Conservation (phyloP, 2,113 vertebrate genomes). For the Phalacrocorax aristotelis region DNA sequence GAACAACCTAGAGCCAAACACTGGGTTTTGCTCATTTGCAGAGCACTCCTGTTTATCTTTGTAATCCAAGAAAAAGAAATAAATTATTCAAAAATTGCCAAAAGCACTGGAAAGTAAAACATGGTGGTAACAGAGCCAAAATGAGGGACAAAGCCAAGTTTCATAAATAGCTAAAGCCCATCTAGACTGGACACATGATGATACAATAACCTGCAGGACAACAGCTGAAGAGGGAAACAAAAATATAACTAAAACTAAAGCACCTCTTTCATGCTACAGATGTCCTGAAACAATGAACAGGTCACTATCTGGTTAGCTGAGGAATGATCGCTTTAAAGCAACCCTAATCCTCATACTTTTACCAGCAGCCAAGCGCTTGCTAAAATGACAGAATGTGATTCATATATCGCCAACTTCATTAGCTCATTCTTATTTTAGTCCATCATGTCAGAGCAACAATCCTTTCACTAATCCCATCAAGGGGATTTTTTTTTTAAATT, state of each 20-base stretch:
- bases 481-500: not conserved
- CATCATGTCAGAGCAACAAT: not conserved
- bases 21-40: not conserved
- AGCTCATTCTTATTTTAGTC: not conserved
- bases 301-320: not conserved
- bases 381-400: not conserved
- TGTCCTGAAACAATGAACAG: not conserved
- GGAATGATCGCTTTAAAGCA: not conserved
- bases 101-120: not conserved
- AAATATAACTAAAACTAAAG: not conserved
- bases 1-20: not conserved
- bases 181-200: not conserved
- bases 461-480: conserved; percentile 18
- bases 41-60: not conserved
- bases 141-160: not conserved
- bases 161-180: not conserved
- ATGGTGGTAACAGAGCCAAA: not conserved
- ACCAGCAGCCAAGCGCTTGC: not conserved
- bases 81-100: not conserved
- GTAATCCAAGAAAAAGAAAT: not conserved
- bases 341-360: not conserved
- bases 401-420: not conserved
- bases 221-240: not conserved
- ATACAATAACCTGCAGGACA: not conserved
- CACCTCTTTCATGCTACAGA: not conserved